These are phyloP conservation scores for Coptodon bakossiorum DNA, from an alignment of 2,113 vertebrate genomes.

Conservation along the genomic window DNA sequence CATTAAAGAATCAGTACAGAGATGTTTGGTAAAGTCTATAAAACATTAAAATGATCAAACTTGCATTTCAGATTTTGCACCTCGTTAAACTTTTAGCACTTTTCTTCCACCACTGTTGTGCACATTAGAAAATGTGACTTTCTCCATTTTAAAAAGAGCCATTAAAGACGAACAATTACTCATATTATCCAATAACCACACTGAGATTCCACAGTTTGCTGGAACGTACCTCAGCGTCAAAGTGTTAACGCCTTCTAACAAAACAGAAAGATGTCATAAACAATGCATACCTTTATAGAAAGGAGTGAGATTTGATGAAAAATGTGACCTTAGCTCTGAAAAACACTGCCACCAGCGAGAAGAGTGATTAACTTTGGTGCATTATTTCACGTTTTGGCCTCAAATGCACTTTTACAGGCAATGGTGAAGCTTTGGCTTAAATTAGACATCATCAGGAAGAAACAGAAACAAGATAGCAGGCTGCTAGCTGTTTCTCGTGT, in stretches of 20 bases:
- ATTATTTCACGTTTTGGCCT: not conserved
- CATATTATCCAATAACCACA: not conserved
- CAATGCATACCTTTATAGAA: not conserved
- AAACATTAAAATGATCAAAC: too few species aligned
- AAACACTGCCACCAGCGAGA: not conserved
- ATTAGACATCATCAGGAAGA: constrained; percentile 38
- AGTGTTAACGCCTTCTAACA: not conserved
- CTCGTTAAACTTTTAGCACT: not conserved
- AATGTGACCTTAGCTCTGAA: not conserved
- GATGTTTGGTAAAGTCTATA: not conserved
- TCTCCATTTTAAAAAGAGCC: not conserved
- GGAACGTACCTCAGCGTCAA: not conserved
- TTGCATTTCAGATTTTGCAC: not conserved
- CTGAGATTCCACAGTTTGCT: not conserved
- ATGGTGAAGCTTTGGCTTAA: constrained; percentile 18
- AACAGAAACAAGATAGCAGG: constrained; percentile 11
- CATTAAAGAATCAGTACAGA: not conserved
- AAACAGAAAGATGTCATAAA: not conserved
- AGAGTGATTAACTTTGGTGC: not conserved
- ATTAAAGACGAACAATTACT: not conserved
- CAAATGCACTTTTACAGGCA: constrained; percentile 1
- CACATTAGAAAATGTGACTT: not conserved
- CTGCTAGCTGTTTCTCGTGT: constrained; percentile 3
- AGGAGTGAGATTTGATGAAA: not conserved
- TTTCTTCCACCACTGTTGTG: not conserved